Evolutionary conservation across 2,888 invertebrate genomes (phyloP), one percentile per base, ranked within the genome.

Genomic region (Hydroisotoma schaefferi): DNA sequence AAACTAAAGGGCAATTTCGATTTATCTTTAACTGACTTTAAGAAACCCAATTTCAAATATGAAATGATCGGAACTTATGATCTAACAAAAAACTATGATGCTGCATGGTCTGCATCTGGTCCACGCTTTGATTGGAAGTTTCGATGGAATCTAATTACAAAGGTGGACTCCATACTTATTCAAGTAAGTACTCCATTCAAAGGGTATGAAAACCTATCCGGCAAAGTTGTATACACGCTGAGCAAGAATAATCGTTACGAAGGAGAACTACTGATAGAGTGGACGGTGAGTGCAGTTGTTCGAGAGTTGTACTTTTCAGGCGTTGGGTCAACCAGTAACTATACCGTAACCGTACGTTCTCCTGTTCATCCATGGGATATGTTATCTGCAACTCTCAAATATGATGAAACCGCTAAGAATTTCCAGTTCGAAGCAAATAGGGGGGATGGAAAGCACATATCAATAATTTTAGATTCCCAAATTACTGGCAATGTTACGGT

Each of bases 361-460:
- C 73, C 74, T 2, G 64, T 72, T 44, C 37, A 61, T 10, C 56
- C 61, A n/a, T 66, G 69, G 57, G 55, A 62, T n/a, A 59, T 60
- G 2, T 43, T 74, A 1, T 60, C 57, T 10, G 20, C 63, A 0
- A 62, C 58, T 0, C 27, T 69, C 1, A 60, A 59, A 5, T 57
- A 61, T 22, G 56, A 64, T n/a, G 47, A 43, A 22, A 48, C 52
- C 15, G 51, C 55, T 20, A 53, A 57, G n/a, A 49, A 53, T 20
- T 28, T 66, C 6, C 55, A 37, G 0, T 43, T 66, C 46, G 38
- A 52, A 8, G 61, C 65, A 4, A 54, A 66, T 5, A 54, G 66
- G 18, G 63, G 64, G 1, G 68, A 73, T 23, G 60, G 61, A 1
- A 46, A 69, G 38, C 63, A 68, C 47, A 49, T 73, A 6, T 10